Base-by-base conservation (phyloP, 37 sponge, comb jelly and placozoan genomes). In the Halichondria panicea region DNA sequence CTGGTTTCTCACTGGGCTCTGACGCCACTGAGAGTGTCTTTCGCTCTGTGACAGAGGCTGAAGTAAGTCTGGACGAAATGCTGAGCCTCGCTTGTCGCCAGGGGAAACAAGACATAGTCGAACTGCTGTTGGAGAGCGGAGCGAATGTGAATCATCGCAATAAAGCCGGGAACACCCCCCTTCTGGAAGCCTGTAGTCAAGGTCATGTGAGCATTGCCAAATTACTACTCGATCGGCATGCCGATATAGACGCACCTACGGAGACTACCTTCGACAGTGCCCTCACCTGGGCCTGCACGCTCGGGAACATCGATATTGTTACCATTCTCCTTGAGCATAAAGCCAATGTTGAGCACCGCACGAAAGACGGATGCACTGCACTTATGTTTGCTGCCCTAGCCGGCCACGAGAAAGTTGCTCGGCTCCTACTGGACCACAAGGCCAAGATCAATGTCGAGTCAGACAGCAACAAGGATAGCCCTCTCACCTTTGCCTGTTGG, bases 401-500 rank as follows among this genome's bases (percentile, higher is more conserved):
- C 11, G 98, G 98, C 9, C 98, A 97, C 75, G 89, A 87, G 62
- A 81, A 78, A 28, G 96, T 95, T 7, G 88, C 94, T 45, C 79
- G 73, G 79, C 76, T 97, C 32, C 82, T 97, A 13, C 80, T 97
- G 43, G 89, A 89, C 52, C 79, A 97, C 79, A 62, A 64, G 0
- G 95, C 98, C 41, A 55, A 89, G 74, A 80, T 97, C 41, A 97
- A 97, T 56, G 98, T 97, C 2, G 94, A 95, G 54, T 86, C 87
- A 0, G 99, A 98, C 76, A 92, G 93, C 61, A 98, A 98, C 86
- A 94, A 93, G 72, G 99, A 98, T 69, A 92, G 93, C 33, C 99
- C 99, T 5, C 76, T 98, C 61, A 98, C 99, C 31, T 98, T 98
- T 85, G 99, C 99, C 27, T 98, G 99, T 67, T 98, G 99, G 99